phyloP scores from a whole-genome alignment of 2,797 vertebrate species.

The Valencia hispanica region DNA sequence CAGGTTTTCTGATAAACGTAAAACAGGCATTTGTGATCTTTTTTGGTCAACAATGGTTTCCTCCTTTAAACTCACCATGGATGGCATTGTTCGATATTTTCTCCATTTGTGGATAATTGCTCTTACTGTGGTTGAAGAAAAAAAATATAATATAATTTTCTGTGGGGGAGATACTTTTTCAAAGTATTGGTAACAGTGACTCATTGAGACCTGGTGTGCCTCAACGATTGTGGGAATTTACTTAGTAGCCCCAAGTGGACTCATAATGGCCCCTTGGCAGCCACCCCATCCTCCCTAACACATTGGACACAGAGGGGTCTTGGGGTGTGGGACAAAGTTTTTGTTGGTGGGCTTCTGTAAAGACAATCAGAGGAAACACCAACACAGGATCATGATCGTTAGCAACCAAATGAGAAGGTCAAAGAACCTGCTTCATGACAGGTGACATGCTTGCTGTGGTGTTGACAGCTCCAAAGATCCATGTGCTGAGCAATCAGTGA shows the following conservation, averaged over 20 bases:
- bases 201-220: too few species aligned
- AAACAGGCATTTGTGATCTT: too few species aligned
- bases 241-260: too few species aligned
- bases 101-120: not conserved
- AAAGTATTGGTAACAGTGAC: too few species aligned
- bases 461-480: slow-evolving; percentile 63
- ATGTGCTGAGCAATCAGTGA: slow-evolving; percentile 52
- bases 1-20: not conserved
- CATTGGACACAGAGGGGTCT: too few species aligned
- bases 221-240: too few species aligned
- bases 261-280: too few species aligned
- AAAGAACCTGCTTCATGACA: slow-evolving; percentile 39
- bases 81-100: not conserved
- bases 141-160: too few species aligned
- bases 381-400: slow-evolving; percentile 8
- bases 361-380: not conserved
- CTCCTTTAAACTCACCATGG: not conserved
- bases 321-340: too few species aligned
- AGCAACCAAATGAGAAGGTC: slow-evolving; percentile 44
- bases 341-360: slow-evolving; percentile 2
- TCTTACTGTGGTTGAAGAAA: not conserved
- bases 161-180: too few species aligned
- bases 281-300: too few species aligned
- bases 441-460: slow-evolving; percentile 52
- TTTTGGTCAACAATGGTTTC: not conserved